Conservation (phyloP, 1,140 invertebrate genomes). For the Conus ventricosus region DNA sequence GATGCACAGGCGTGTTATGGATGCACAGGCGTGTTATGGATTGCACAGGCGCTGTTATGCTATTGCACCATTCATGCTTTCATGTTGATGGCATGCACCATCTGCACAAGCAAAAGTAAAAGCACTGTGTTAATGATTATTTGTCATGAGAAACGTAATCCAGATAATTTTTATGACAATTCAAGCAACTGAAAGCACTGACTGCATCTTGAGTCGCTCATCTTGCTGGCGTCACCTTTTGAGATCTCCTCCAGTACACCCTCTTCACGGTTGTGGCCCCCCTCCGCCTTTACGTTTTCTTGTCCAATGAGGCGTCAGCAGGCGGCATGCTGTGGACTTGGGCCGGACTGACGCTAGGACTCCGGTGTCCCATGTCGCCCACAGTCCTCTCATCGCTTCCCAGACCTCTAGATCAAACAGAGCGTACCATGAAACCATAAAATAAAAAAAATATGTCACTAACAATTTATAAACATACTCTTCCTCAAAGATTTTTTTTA, state of each 20-base stretch:
- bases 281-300: constrained; percentile 60
- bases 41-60: no score
- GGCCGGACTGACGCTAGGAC: not conserved
- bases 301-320: constrained; percentile 33
- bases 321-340: constrained; percentile 42
- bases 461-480: no score
- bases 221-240: constrained; percentile 65
- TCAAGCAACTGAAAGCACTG: constrained; percentile 5
- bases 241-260: constrained; percentile 39
- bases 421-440: not conserved
- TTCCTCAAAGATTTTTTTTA: no score
- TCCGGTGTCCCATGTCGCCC: not conserved
- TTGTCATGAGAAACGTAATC: no score
- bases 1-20: no score
- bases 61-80: no score
- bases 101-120: no score
- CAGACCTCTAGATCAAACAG: not conserved
- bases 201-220: constrained; percentile 69
- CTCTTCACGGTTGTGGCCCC: constrained; percentile 51
- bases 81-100: no score
- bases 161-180: no score
- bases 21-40: no score
- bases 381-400: not conserved
- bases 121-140: no score
- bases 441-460: not conserved